Percentiles rank a stretch among this genome's conserved stretches.
Evolutionary conservation across 2,797 vertebrate species (phyloP).

Genomic region (Tachyglossus aculeatus): DNA sequence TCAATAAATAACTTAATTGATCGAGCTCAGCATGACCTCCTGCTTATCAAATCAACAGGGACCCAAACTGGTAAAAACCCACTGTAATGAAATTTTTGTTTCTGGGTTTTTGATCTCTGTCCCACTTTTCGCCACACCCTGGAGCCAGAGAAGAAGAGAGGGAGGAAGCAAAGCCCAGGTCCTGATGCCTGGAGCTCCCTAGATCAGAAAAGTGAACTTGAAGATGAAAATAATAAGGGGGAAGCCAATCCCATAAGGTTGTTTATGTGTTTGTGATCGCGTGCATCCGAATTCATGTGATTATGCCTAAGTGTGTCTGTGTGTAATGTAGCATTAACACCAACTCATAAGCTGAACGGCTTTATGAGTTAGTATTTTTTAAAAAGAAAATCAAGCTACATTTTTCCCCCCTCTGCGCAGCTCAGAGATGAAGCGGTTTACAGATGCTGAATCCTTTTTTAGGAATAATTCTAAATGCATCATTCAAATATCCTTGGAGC

Average conservation of each 20-base stretch:
- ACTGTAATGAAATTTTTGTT: not conserved
- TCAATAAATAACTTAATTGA: no score
- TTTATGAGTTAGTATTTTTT: slow-evolving; percentile 57
- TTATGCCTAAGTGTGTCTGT: slow-evolving; percentile 64
- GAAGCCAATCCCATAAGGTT: slow-evolving; percentile 48
- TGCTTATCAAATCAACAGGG: no score
- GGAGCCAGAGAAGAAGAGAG: not conserved
- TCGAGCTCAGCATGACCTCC: no score
- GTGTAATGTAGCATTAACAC: slow-evolving; percentile 64
- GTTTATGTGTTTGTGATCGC: slow-evolving; percentile 59
- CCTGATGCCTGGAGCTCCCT: slow-evolving; percentile 22
- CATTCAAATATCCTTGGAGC: slow-evolving; percentile 79
- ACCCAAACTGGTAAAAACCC: not conserved
- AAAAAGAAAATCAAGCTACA: slow-evolving; percentile 69
- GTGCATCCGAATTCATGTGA: slow-evolving; percentile 52
- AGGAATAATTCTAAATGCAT: slow-evolving; percentile 76
- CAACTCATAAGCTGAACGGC: slow-evolving; percentile 53
- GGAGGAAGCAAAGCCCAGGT: slow-evolving; percentile 1
- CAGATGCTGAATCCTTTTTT: slow-evolving; percentile 76
- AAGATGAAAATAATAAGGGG: slow-evolving; percentile 56
- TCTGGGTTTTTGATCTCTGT: not conserved
- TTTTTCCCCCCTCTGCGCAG: slow-evolving; percentile 39
- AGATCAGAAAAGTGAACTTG: slow-evolving; percentile 53
- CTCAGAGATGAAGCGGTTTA: slow-evolving; percentile 74
- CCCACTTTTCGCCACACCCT: not conserved